A percentile compares a stretch with the other conserved stretches of the same genome.
These are phyloP conservation scores for Anhinga rufa DNA, from an alignment of 2,113 vertebrate genomes.

Conservation along the genomic window DNA sequence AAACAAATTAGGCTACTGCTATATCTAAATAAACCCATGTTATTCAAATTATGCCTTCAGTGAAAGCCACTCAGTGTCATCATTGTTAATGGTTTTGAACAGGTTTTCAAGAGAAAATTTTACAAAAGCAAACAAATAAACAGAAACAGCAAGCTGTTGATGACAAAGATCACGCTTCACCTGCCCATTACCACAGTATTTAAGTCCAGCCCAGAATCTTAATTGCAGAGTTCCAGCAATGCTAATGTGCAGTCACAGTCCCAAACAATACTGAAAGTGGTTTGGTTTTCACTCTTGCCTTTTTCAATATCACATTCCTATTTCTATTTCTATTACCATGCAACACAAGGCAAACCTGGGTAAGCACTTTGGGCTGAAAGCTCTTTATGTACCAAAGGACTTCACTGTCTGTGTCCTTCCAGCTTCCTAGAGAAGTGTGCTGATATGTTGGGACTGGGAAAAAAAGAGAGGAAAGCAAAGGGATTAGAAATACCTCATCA, in stretches of 20 bases:
- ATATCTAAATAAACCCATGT: slow-evolving; percentile 34
- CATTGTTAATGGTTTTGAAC: slow-evolving; percentile 4
- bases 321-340: neutral
- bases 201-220: neutral
- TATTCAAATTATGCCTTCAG: neutral
- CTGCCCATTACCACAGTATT: neutral
- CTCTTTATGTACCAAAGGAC: neutral
- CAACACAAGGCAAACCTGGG: neutral
- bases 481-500: neutral
- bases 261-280: neutral
- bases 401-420: neutral
- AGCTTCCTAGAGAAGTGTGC: neutral
- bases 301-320: neutral
- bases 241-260: neutral
- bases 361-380: neutral
- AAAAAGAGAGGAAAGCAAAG: neutral
- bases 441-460: neutral
- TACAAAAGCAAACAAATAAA: slow-evolving; percentile 14
- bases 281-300: neutral
- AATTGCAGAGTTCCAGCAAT: neutral
- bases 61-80: neutral
- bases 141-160: neutral
- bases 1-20: slow-evolving; percentile 24
- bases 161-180: neutral
- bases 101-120: slow-evolving; percentile 2